These are phyloP conservation scores for Nasonia vitripennis DNA, from an alignment of 1,140 invertebrate genomes.

Conservation along the genomic window DNA sequence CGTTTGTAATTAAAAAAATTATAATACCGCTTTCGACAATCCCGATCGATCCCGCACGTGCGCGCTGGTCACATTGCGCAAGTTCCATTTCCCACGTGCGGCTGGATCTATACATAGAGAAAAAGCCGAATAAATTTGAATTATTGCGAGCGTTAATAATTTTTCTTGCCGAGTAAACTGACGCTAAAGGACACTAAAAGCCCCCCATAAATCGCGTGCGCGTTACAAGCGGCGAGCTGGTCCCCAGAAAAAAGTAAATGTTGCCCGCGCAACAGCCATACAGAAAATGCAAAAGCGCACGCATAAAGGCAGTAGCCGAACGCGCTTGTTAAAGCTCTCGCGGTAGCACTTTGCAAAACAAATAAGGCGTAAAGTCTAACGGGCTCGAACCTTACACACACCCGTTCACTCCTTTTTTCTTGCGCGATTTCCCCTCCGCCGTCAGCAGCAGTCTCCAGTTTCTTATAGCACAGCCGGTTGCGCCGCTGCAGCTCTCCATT, in stretches of 20 bases:
- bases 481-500: constrained; percentile 57
- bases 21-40: background rate
- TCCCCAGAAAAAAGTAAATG: constrained; percentile 13
- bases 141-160: constrained; percentile 51
- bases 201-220: constrained; percentile 32
- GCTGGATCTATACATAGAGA: background rate
- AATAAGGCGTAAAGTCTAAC: constrained; percentile 50
- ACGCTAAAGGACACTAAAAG: constrained; percentile 52
- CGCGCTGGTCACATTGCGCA: background rate
- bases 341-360: constrained; percentile 50
- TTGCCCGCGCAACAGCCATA: background rate
- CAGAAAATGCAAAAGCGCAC: constrained; percentile 46
- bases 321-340: constrained; percentile 36
- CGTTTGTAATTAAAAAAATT: no score
- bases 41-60: background rate
- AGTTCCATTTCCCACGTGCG: background rate
- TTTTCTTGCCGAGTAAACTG: constrained; percentile 37
- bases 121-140: constrained; percentile 46
- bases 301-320: background rate
- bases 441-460: constrained; percentile 17
- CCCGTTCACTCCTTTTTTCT: constrained; percentile 20
- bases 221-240: constrained; percentile 26
- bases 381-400: background rate
- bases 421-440: constrained; percentile 32
- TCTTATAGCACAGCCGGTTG: constrained; percentile 36